Evolutionary conservation across 37 sponge, comb jelly and placozoan species (phyloP).

Genomic region (Ianthella basta): DNA sequence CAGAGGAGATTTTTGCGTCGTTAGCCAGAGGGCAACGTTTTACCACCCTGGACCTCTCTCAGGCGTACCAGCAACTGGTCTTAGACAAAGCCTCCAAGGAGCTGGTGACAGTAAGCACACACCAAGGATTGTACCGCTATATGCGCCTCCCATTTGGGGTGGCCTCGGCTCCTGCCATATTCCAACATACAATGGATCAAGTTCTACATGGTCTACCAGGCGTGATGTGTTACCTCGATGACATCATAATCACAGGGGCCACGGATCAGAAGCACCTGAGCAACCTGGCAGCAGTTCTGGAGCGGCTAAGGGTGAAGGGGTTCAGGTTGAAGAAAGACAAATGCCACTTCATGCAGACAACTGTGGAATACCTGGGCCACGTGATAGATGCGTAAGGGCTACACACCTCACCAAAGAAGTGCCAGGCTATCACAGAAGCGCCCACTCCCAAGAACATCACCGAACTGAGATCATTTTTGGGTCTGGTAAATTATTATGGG

Average conservation of each 20-base stretch:
- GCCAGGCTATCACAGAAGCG: constrained; percentile 19
- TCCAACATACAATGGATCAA: constrained; percentile 32
- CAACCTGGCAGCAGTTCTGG: neutral
- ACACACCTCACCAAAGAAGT: neutral
- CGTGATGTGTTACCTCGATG: no score
- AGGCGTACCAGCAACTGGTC: constrained; percentile 24
- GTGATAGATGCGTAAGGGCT: constrained; percentile 13
- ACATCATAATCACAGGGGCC: constrained; percentile 22
- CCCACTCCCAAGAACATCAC: constrained; percentile 35
- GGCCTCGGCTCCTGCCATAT: constrained; percentile 29
- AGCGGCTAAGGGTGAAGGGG: neutral
- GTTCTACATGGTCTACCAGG: no score
- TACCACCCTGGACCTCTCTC: constrained; percentile 15
- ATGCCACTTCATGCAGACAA: constrained; percentile 3
- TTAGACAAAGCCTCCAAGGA: constrained; percentile 38
- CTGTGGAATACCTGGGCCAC: constrained; percentile 37
- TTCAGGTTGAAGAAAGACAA: neutral
- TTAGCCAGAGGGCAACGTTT: constrained; percentile 42
- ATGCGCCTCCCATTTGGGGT: constrained; percentile 14
- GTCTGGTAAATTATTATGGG: constrained; percentile 29
- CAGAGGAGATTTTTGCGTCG: constrained; percentile 36
- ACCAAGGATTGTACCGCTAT: constrained; percentile 24
- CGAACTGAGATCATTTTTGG: constrained; percentile 30
- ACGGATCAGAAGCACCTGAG: constrained; percentile 17
- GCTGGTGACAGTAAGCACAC: constrained; percentile 35